Percentiles rank a stretch among this genome's conserved stretches.
phyloP scores from a whole-genome alignment of 2,113 vertebrate genomes.

The Chaetorhynchus papuensis region DNA sequence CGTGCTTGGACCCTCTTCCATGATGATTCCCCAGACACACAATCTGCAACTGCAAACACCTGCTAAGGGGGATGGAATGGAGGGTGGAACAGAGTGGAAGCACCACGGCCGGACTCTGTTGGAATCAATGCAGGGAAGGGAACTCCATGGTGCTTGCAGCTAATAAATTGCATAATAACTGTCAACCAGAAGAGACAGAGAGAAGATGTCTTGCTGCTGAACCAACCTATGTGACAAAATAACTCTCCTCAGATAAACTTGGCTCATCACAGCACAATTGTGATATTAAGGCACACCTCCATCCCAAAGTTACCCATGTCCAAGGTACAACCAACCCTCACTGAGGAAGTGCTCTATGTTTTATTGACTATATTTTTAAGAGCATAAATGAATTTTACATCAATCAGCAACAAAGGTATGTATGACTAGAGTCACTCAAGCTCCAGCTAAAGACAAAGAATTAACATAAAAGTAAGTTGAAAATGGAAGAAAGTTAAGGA shows the following conservation, averaged over 20 bases:
- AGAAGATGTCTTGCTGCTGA: neutral
- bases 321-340: neutral
- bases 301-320: neutral
- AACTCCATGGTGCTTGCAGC: neutral
- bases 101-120: neutral
- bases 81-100: neutral
- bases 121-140: neutral
- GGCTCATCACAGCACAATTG: neutral
- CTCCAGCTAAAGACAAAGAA: neutral
- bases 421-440: neutral
- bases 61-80: neutral
- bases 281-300: neutral
- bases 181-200: neutral
- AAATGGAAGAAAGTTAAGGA: neutral
- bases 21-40: neutral
- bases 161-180: neutral
- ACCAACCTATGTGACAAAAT: neutral
- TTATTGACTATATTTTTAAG: neutral
- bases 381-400: neutral
- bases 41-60: neutral
- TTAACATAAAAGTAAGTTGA: neutral
- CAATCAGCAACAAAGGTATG: neutral
- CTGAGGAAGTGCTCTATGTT: neutral
- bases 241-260: neutral
- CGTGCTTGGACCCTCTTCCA: rapidly evolving